Conservation (phyloP, 2,797 vertebrate species). For the Peromyscus eremicus region DNA sequence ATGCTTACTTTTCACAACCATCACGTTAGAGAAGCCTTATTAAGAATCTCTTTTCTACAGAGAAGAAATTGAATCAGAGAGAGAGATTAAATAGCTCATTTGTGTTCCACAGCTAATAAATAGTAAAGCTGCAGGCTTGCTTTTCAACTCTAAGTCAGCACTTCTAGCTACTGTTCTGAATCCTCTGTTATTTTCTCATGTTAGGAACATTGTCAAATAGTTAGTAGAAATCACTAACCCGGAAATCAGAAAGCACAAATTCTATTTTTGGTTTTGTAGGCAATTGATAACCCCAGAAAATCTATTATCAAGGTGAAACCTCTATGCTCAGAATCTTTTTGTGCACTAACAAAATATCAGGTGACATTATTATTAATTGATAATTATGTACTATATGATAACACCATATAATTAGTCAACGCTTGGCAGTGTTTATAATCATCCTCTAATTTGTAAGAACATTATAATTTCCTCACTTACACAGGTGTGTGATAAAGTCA, state of each 20-base stretch:
- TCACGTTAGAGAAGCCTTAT: background rate
- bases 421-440: conserved; percentile 57
- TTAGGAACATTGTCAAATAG: background rate
- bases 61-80: background rate
- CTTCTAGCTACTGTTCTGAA: background rate
- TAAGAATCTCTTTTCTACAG: background rate
- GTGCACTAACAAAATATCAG: conserved; percentile 58
- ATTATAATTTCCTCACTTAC: conserved; percentile 1
- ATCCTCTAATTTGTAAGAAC: conserved; percentile 61
- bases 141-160: background rate
- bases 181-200: background rate
- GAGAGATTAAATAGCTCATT: background rate
- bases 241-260: background rate
- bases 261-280: background rate
- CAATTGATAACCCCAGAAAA: conserved; percentile 22
- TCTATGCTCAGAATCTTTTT: conserved; percentile 19
- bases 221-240: background rate
- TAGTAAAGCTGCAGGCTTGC: background rate
- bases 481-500: conserved; percentile 31
- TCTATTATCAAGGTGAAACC: background rate
- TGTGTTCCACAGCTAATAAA: background rate
- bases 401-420: conserved; percentile 68
- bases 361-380: conserved; percentile 67
- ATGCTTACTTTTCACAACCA: background rate
- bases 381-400: conserved; percentile 59